phyloP scores from a whole-genome alignment of 2,888 invertebrate genomes.

The Tiphia femorata region DNA sequence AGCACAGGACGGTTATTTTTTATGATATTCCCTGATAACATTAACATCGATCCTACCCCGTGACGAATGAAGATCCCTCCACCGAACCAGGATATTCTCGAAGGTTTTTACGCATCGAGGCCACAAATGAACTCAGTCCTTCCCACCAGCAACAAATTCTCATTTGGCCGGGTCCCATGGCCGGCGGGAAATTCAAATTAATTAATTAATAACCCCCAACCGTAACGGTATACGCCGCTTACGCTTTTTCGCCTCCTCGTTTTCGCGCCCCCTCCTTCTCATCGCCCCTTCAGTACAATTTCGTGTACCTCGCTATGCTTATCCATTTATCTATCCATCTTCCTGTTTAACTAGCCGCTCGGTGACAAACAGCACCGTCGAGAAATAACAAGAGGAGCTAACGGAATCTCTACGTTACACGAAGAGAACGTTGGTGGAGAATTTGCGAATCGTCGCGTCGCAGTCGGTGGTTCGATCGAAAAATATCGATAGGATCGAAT shows the following conservation, averaged over 20 bases:
- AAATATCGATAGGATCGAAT: not conserved
- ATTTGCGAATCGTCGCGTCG: not conserved
- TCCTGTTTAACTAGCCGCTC: not conserved
- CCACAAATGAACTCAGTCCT: constrained; percentile 36
- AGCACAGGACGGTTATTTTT: no score
- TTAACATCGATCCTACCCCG: no score
- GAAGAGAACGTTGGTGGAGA: not conserved
- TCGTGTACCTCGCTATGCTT: no score
- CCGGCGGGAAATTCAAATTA: constrained; percentile 46
- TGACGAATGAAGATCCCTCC: constrained; percentile 4
- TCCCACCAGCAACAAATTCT: constrained; percentile 48
- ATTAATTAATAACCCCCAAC: constrained; percentile 50
- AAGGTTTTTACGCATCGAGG: constrained; percentile 32
- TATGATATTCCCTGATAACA: no score
- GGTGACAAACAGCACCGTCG: no score
- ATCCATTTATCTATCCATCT: not conserved
- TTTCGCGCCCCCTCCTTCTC: no score
- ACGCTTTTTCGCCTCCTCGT: no score
- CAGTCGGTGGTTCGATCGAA: not conserved
- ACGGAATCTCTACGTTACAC: not conserved
- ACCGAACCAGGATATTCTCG: constrained; percentile 12
- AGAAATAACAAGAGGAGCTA: no score
- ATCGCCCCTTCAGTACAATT: no score
- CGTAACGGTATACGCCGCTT: not conserved
- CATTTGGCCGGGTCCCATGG: constrained; percentile 33